Evolutionary conservation across 2,888 invertebrate genomes (phyloP).

Genomic region (Tachina fera): DNA sequence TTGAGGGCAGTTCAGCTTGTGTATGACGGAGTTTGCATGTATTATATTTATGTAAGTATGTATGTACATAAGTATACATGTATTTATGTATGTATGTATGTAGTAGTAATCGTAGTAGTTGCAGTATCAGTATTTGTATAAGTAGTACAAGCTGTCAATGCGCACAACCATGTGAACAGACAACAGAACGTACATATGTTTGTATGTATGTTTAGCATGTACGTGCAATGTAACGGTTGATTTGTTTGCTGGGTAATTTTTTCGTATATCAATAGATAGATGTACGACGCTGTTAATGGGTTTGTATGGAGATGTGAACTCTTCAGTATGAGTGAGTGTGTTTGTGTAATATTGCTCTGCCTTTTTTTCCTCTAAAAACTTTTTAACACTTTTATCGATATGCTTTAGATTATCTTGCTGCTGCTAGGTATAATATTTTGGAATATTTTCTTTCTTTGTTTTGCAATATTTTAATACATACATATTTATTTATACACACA

Average conservation of each 20-base stretch:
- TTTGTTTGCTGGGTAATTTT: slow-evolving; percentile 56
- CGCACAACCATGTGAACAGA: slow-evolving; percentile 28
- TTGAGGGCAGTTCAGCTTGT: slow-evolving; percentile 62
- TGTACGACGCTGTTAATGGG: slow-evolving; percentile 28
- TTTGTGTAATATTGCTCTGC: slow-evolving; percentile 73
- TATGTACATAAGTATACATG: background rate
- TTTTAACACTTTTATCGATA: slow-evolving; percentile 74
- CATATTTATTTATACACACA: slow-evolving; percentile 53
- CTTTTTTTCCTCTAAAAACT: slow-evolving; percentile 51
- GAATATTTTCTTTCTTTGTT: slow-evolving; percentile 47
- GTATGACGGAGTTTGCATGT: slow-evolving; percentile 9
- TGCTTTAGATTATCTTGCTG: slow-evolving; percentile 65
- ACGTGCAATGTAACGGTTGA: slow-evolving; percentile 12
- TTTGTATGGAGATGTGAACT: slow-evolving; percentile 21
- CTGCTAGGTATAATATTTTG: slow-evolving; percentile 47
- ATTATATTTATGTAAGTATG: background rate
- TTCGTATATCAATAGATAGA: slow-evolving; percentile 48
- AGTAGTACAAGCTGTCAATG: slow-evolving; percentile 48
- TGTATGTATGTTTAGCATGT: background rate
- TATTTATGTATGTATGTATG: background rate
- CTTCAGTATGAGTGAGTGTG: slow-evolving; percentile 46
- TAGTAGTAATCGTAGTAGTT: slow-evolving; percentile 41
- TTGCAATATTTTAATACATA: slow-evolving; percentile 54
- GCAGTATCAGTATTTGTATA: slow-evolving; percentile 46
- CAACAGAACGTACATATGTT: background rate